Percentiles rank a stretch among this genome's conserved stretches.
These are phyloP conservation scores for Amitus sp. DNA, from an alignment of 2,888 invertebrate genomes.

Conservation along the genomic window DNA sequence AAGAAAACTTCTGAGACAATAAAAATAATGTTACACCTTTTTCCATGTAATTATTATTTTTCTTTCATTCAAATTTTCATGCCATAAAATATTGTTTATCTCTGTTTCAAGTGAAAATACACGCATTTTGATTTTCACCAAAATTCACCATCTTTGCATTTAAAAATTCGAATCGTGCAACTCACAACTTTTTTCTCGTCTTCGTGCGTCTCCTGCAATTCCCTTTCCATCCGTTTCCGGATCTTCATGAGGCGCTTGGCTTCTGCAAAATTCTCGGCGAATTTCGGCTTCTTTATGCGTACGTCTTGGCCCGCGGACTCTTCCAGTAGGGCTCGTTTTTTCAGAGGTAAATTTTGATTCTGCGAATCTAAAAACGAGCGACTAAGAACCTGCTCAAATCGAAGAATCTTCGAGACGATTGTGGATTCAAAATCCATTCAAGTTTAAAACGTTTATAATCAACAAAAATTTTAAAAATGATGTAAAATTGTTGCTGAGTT, in stretches of 20 bases:
- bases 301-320: conserved; percentile 32
- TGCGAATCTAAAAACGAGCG: background rate
- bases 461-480: no score
- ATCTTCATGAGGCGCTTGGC: conserved; percentile 75
- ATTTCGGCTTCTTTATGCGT: conserved; percentile 73
- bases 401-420: background rate
- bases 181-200: conserved; percentile 52
- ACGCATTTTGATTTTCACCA: no score
- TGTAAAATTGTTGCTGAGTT: no score
- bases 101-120: no score
- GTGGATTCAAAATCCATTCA: background rate
- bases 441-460: no score
- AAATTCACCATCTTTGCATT: no score
- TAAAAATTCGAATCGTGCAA: no score
- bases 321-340: conserved; percentile 53
- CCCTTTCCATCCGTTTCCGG: conserved; percentile 72
- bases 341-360: conserved; percentile 51
- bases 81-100: no score
- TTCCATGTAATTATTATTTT: no score
- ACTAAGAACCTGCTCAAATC: background rate
- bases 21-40: no score
- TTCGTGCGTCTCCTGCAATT: conserved; percentile 70
- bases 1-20: no score
- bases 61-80: no score
- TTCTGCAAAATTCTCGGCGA: conserved; percentile 75